A percentile compares a stretch with the other conserved stretches of the same genome.
These are phyloP conservation scores for Rhabdomys dilectus DNA, from an alignment of 2,113 vertebrate genomes.

Conservation along the genomic window DNA sequence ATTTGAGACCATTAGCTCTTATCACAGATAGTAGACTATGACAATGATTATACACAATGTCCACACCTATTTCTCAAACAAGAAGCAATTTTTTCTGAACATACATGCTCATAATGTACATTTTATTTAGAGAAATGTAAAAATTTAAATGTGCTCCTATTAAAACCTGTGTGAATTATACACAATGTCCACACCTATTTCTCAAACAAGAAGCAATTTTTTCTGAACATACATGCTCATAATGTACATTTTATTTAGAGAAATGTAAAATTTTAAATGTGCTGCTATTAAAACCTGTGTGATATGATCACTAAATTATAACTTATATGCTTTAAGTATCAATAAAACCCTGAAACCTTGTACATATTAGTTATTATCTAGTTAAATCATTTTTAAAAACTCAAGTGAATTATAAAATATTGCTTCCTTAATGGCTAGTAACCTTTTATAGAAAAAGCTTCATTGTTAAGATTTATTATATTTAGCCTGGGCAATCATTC, in stretches of 20 bases:
- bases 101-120: not conserved
- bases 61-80: not conserved
- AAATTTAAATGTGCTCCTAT: too few species aligned
- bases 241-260: constrained; percentile 29
- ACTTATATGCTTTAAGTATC: constrained; percentile 65
- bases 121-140: constrained; percentile 60
- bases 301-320: constrained; percentile 15
- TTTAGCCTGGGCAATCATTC: not conserved
- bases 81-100: not conserved
- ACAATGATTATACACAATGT: not conserved
- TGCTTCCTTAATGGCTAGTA: constrained; percentile 43
- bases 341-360: constrained; percentile 67
- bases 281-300: not conserved
- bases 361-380: constrained; percentile 72
- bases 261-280: not conserved
- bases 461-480: not conserved
- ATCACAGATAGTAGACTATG: not conserved
- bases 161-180: too few species aligned
- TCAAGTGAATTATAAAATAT: constrained; percentile 55
- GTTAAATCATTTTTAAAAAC: constrained; percentile 65
- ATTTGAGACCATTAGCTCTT: not conserved
- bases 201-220: not conserved
- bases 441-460: constrained; percentile 45
- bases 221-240: not conserved
- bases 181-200: not conserved